Evolutionary conservation across 2,797 vertebrate species (phyloP), one percentile per base, ranked within the genome.

Genomic region (Tokudaia tokunoshimensis): DNA sequence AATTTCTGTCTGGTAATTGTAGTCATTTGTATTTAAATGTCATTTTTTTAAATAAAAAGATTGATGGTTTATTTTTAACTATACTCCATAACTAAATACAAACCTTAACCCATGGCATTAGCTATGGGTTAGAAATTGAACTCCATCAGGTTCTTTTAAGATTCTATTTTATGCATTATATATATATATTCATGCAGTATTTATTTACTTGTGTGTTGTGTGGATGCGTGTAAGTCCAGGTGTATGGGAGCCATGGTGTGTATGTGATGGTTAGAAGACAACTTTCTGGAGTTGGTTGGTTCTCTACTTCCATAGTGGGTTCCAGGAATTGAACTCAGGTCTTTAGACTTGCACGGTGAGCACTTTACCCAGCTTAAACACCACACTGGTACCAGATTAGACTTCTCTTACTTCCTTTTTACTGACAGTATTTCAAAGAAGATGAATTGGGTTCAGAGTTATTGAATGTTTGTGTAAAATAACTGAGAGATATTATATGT

Each of bases 61-160:
- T n/a, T 78, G 19, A 59, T 94, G 65, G 20, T 81, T 90, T 89
- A 79, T 95, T 92, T 92, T 86, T 87, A 95, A 59, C 57, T 86
- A 29, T 4, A 72, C 72, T 79, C 29, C 57, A 26, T 85, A 80
- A 55, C 88, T 89, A 96, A 75, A 89, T 83, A 57, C 24, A 81
- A 91, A 74, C 84, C 34, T 95, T 94, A 61, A 89, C 19, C 5
- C 5, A 50, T 50, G 47, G 9, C 47, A 50, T 50, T 50, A 50
- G 47, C 47, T 50, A 11, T 52, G 52, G 52, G 52, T 52, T 52
- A 96, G 9, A 87, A 93, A 92, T 37, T 29, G 52, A 96, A 92
- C n/a, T 83, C 65, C 31, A 57, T 34, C 1, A 1, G 10, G 4
- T 89, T 59, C 34, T 55, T 22, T 14, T 37, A 59, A 81, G 55